Base-by-base conservation (phyloP, 2,113 vertebrate genomes). In the Cebus imitator region DNA sequence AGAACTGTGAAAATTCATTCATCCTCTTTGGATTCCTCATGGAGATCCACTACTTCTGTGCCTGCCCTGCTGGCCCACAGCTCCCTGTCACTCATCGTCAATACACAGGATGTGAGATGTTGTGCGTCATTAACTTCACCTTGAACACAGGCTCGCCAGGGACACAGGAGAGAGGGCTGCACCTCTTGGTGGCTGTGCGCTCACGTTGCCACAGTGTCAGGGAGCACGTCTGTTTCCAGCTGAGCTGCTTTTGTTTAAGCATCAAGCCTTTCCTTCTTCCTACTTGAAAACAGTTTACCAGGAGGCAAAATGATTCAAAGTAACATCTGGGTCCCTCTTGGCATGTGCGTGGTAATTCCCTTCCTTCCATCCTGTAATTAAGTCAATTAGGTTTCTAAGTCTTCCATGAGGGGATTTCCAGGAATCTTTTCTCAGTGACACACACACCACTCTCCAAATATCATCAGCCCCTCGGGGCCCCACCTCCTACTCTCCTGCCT, bases 241-340 rank as follows among this genome's bases (percentile, higher is more conserved):
- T 23, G 90, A 23, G 78, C 43, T 30, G 76, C 80, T 57, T 79
- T 57, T 90, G 76, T 52, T n/a, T 4, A 80, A 80, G 90, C n/a
- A 0, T 1, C 8, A 1, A 20, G 64, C 21, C 64, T 58, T 79
- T 75, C 64, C 55, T 52, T 68, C 35, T 27, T 58, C 93, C 37
- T 21, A 18, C 75, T 75, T 83, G 76, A 52, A 95, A 97, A 88
- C 61, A 82, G 58, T 94, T 97, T 72, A 75, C 96, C 66, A 0
- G 81, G 57, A 93, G 95, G 23, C 75, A 40, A 40, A 58, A 45
- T 40, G 91, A 93, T 94, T 95, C 37, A 11, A 83, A 95, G 89
- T 43, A 96, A 96, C 96, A 57, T 68, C 97, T 40, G 27, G 94
- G 84, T 80, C 94, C 57, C 97, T 40, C 89, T 55, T 8, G 88